phyloP scores from a whole-genome alignment of 2,797 vertebrate genomes.

The Neosilurus mollespiculum region DNA sequence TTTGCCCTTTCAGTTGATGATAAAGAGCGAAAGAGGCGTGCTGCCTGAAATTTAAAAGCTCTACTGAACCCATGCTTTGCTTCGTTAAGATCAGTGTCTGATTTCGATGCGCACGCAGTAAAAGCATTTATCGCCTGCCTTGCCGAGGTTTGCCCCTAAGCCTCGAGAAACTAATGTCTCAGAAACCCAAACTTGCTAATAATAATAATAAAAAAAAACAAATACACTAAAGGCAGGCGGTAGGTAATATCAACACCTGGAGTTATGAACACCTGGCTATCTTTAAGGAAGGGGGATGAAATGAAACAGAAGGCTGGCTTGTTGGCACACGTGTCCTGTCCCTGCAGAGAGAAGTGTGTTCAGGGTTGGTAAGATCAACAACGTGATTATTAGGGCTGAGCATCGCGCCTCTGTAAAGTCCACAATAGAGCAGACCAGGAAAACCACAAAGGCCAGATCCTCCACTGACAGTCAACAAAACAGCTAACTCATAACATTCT shows the following conservation, averaged over 20 bases:
- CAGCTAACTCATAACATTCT: background rate
- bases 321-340: constrained; percentile 34
- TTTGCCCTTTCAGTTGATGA: constrained; percentile 5
- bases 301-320: constrained; percentile 13
- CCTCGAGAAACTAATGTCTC: constrained; percentile 1
- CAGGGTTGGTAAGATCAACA: constrained; percentile 22
- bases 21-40: background rate
- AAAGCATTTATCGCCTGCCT: constrained; percentile 16
- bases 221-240: background rate
- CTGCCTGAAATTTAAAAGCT: background rate
- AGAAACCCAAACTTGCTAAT: constrained; percentile 35
- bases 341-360: constrained; percentile 9
- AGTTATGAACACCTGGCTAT: constrained; percentile 32
- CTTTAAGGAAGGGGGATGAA: background rate
- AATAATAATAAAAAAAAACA: background rate
- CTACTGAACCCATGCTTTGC: background rate
- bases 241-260: constrained; percentile 9
- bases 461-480: background rate
- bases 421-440: background rate
- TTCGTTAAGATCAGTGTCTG: constrained; percentile 56
- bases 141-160: constrained; percentile 4
- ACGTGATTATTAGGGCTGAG: background rate
- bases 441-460: background rate
- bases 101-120: constrained; percentile 36
- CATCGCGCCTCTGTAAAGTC: background rate